These are phyloP conservation scores for Motacilla tschutschensis DNA, from an alignment of 2,113 vertebrate species.

Conservation along the genomic window DNA sequence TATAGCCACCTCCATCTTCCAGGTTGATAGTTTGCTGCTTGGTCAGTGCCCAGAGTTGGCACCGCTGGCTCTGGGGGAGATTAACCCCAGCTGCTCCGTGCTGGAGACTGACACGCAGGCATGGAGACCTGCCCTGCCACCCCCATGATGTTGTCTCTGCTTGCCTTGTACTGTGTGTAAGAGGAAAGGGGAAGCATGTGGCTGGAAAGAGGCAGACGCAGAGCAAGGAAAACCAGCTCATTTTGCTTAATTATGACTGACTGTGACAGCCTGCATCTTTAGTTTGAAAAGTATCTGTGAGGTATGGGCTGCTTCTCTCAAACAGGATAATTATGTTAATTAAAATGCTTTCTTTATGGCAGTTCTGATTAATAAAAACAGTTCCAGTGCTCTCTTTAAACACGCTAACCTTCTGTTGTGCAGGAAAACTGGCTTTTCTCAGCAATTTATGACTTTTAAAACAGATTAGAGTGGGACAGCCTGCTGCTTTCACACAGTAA, in stretches of 20 bases:
- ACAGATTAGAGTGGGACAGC: conserved; percentile 35
- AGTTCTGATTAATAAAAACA: conserved; percentile 77
- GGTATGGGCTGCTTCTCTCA: conserved; percentile 64
- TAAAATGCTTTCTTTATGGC: conserved; percentile 77
- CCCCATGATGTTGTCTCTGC: background rate
- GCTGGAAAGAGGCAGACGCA: background rate
- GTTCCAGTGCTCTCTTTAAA: conserved; percentile 71
- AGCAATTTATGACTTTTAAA: conserved; percentile 58
- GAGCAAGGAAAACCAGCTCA: background rate
- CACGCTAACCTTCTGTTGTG: conserved; percentile 69
- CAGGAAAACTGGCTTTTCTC: conserved; percentile 60
- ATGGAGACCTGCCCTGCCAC: background rate
- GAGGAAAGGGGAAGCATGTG: background rate
- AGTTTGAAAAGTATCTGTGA: conserved; percentile 65
- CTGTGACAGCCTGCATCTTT: conserved; percentile 63
- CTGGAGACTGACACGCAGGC: background rate
- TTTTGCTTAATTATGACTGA: conserved; percentile 69
- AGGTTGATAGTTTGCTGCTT: background rate
- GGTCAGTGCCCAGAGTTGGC: background rate
- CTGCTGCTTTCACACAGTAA: conserved; percentile 42
- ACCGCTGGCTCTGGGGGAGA: fast-evolving
- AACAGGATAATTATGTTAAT: conserved; percentile 76
- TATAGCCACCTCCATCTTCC: background rate
- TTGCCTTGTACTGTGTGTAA: background rate
- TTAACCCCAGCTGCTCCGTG: background rate